Evolutionary conservation across 2,113 vertebrate genomes (phyloP), one percentile per base, ranked within the genome.

Genomic region (Gambusia holbrooki): DNA sequence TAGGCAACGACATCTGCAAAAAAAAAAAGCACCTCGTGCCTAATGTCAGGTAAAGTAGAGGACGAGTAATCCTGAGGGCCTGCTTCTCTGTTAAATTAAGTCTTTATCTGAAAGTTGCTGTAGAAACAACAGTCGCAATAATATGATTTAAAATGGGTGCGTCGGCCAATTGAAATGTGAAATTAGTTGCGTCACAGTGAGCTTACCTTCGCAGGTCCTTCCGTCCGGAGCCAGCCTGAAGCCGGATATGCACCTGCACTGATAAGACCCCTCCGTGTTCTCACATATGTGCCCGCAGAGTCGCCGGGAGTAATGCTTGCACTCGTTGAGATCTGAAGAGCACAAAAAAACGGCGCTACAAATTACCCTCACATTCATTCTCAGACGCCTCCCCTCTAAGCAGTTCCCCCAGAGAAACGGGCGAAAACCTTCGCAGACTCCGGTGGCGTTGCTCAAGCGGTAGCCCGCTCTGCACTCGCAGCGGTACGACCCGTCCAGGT

Each of bases 231-330:
- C 92, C 66, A 98, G 95, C 45, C 93, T 94, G 94, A 98, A 98
- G 67, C 97, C 97, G n/a, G 76, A 65, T 11, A 95, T 94, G 66
- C 66, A 69, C 17, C 28, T 69, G 66, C 42, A 69, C 6, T 1
- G 77, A 82, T 96, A 98, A 71, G 97, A 98, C 6, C 97, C 97
- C 3, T 93, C 93, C 0, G 95, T 95, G 80, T 99, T 99, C 40
- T 97, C 96, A 65, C 97, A 99, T 82, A 95, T 97, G 90, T 99
- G 97, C 64, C 95, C 94, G 17, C 97, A 99, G 12, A 97, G 94
- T 22, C 94, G 96, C 17, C 95, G 95, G 0, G 96, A 93, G 76
- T 96, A 97, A 67, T 95, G 92, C 60, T 95, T 93, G 83, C 97
- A 98, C 74, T 98, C 97, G 0, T 98, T 96, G 69, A 98, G 84